Base-by-base conservation (phyloP, 1,140 invertebrate genomes). In the Heliconius himera region DNA sequence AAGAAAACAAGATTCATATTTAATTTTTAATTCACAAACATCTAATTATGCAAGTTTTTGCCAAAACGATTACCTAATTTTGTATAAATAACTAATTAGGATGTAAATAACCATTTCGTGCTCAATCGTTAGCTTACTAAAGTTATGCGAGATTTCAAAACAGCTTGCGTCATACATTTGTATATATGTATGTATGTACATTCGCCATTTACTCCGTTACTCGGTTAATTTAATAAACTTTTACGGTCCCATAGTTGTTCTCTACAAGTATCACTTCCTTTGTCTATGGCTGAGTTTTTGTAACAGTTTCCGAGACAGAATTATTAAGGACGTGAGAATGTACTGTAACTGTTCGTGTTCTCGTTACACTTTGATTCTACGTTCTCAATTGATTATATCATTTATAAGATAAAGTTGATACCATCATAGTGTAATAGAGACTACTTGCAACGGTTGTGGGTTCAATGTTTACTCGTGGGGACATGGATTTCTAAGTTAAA, bases 231-330 rank as follows among this genome's bases (percentile, higher is more conserved):
- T 85, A 87, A 85, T 85, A 82, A 86, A 82, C 83, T 80, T 82
- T 82, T 51, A 20, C 6, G 49, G 86, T 88, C 86, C 84, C 87
- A 90, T 87, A 89, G 84, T 85, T 86, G 87, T 89, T 91, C 90
- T 86, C 87, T 79, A 86, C 82, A 84, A 82, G 85, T 91, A 90
- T 91, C 76, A 80, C 74, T 82, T 80, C 78, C 81, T 82, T 82
- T 82, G 81, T 82, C 72, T 82, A 80, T 38, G 78, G 56, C 29
- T 82, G 70, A 6, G 26, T 82, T 82, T 78, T 82, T 82, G 81
- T 79, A 78, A 79, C 81, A 41, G 72, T 82, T 82, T 78, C 81
- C 81, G 78, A 81, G 66, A 70, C 60, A 13, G 38, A 70, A 72
- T 29, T 82, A 82, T 82, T 82, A 79, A 72, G 78, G 78, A 82